These are phyloP conservation scores for Typhlichthys subterraneus DNA, from an alignment of 2,797 vertebrate genomes.

Conservation along the genomic window DNA sequence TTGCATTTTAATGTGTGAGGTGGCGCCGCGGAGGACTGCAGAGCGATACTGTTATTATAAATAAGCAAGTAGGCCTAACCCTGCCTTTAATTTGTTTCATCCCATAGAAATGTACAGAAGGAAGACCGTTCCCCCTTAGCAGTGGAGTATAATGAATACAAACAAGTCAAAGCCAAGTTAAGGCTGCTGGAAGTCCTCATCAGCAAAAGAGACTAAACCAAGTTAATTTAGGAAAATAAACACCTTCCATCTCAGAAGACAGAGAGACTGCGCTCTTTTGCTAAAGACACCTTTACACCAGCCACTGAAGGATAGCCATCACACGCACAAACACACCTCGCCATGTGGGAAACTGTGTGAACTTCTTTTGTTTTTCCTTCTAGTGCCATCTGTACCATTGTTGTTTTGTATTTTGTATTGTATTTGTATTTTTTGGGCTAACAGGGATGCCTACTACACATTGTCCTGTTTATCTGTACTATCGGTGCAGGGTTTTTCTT, in stretches of 20 bases:
- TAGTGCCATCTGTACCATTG: conserved; percentile 32
- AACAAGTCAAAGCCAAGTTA: conserved; percentile 95
- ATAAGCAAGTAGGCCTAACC: neutral
- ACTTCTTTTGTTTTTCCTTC: conserved; percentile 4
- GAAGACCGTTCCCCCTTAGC: conserved; percentile 93
- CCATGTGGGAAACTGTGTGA: conserved; percentile 22
- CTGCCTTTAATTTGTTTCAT: conserved; percentile 12
- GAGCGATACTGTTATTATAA: too few species aligned
- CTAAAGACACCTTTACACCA: conserved; percentile 7
- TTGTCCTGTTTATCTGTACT: conserved; percentile 6
- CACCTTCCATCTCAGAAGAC: conserved; percentile 8
- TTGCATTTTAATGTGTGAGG: too few species aligned
- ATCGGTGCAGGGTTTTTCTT: neutral
- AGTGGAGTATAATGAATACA: conserved; percentile 94
- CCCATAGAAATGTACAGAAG: conserved; percentile 89
- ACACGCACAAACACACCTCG: conserved; percentile 44
- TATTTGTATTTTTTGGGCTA: neutral
- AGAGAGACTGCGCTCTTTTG: conserved; percentile 17
- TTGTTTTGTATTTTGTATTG: conserved; percentile 3
- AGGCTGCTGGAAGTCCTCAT: conserved; percentile 94
- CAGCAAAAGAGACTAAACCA: conserved; percentile 90
- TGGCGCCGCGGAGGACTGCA: too few species aligned
- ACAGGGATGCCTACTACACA: conserved; percentile 12
- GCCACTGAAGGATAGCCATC: conserved; percentile 27
- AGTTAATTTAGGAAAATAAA: conserved; percentile 67